These are phyloP conservation scores for Siniperca obscura DNA, from an alignment of 2,797 vertebrate genomes.

Conservation along the genomic window DNA sequence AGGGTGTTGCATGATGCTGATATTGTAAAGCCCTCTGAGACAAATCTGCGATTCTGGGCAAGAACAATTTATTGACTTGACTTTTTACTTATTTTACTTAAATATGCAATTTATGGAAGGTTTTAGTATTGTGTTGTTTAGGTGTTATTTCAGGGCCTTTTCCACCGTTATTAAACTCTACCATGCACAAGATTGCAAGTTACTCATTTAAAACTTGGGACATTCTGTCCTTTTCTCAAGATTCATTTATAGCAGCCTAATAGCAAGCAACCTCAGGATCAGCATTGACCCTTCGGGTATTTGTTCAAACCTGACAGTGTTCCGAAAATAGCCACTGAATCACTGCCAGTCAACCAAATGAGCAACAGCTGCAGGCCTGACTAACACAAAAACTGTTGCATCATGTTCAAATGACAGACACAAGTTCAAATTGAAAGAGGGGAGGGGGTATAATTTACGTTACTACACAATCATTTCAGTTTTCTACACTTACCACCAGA, in stretches of 20 bases:
- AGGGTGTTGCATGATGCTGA: background rate
- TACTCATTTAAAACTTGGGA: background rate
- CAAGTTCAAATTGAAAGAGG: background rate
- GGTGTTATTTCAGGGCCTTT: background rate
- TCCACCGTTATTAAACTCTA: background rate
- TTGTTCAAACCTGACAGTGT: slow-evolving; percentile 11
- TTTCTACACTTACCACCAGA: background rate
- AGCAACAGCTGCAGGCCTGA: slow-evolving; percentile 13
- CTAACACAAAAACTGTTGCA: slow-evolving; percentile 6
- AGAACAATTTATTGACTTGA: background rate
- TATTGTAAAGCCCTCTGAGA: background rate
- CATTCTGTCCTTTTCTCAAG: background rate
- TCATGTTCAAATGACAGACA: background rate
- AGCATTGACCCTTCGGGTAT: background rate
- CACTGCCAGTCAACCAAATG: background rate
- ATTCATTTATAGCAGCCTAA: background rate
- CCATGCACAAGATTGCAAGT: background rate
- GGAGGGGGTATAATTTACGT: background rate
- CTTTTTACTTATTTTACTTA: background rate
- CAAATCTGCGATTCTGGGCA: background rate
- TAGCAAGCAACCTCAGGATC: background rate
- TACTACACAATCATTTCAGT: background rate
- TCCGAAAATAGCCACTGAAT: slow-evolving; percentile 13
- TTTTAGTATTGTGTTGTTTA: background rate
- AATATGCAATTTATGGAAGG: background rate